A percentile compares a stretch with the other conserved stretches of the same genome.
Conservation (phyloP, 2,113 vertebrate genomes). For the Oophaga pumilio region DNA sequence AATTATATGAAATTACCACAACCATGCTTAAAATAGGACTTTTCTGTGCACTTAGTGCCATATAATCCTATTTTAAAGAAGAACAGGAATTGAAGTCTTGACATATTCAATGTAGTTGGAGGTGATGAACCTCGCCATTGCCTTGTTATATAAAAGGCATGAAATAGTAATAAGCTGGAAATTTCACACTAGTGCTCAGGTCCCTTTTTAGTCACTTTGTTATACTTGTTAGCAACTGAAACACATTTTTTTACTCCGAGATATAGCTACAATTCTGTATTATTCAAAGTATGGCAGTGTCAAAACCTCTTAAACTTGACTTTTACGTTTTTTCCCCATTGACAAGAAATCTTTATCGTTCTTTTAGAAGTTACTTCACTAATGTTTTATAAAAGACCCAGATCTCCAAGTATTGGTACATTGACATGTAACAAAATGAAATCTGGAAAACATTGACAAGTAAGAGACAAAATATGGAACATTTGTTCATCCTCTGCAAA, state of each 20-base stretch:
- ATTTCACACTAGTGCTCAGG: conserved; percentile 18
- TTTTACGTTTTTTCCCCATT: neutral
- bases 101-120: neutral
- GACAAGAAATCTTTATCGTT: neutral
- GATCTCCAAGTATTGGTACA: neutral
- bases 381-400: neutral
- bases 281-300: conserved; percentile 12
- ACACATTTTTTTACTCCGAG: conserved; percentile 19
- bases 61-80: neutral
- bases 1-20: neutral
- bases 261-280: conserved; percentile 13
- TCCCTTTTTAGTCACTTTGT: conserved; percentile 12
- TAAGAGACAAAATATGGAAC: neutral
- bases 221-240: conserved; percentile 29
- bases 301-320: neutral
- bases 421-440: neutral
- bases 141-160: conserved; percentile 38
- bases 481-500: too few relatives aligned
- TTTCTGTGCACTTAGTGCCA: neutral
- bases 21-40: neutral
- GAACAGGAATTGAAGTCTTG: conserved; percentile 4
- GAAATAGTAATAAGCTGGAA: conserved; percentile 42
- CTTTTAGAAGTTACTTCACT: neutral
- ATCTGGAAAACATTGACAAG: neutral
- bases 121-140: conserved; percentile 14